phyloP scores from a whole-genome alignment of 2,888 invertebrate genomes.

The Ophonus ardosiacus region DNA sequence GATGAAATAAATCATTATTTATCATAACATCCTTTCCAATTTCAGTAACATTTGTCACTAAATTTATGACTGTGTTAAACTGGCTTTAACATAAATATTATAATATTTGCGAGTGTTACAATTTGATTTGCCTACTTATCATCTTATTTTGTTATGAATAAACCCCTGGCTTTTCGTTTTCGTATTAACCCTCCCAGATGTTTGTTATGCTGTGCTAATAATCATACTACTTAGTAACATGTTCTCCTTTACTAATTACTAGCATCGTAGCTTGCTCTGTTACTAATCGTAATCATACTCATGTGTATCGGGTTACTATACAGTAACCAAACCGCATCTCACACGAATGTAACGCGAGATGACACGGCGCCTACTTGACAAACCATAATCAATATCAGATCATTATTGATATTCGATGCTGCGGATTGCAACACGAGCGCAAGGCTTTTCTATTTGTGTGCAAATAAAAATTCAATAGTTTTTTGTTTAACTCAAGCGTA shows the following conservation, averaged over 20 bases:
- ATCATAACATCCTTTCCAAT: no score
- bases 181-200: slow-evolving; percentile 8
- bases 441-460: slow-evolving; percentile 51
- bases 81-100: no score
- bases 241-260: slow-evolving; percentile 48
- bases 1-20: no score
- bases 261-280: slow-evolving; percentile 50
- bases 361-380: slow-evolving; percentile 26
- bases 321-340: slow-evolving; percentile 44
- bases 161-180: slow-evolving; percentile 7
- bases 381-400: slow-evolving; percentile 29
- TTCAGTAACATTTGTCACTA: no score
- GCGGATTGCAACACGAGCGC: slow-evolving; percentile 41
- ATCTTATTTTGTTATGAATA: slow-evolving; percentile 4
- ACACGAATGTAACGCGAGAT: slow-evolving; percentile 32
- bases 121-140: background rate
- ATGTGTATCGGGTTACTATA: slow-evolving; percentile 44
- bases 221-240: slow-evolving; percentile 31
- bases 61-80: no score
- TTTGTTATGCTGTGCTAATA: slow-evolving; percentile 47
- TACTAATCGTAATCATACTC: slow-evolving; percentile 55
- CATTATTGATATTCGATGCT: slow-evolving; percentile 45
- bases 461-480: slow-evolving; percentile 12
- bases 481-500: slow-evolving; percentile 33
- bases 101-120: background rate